Percentiles rank a stretch among this genome's conserved stretches.
These are phyloP conservation scores for Clytia hemisphaerica DNA, from an alignment of 30 jellyfish, hydroid and myxozoan species.

Conservation along the genomic window DNA sequence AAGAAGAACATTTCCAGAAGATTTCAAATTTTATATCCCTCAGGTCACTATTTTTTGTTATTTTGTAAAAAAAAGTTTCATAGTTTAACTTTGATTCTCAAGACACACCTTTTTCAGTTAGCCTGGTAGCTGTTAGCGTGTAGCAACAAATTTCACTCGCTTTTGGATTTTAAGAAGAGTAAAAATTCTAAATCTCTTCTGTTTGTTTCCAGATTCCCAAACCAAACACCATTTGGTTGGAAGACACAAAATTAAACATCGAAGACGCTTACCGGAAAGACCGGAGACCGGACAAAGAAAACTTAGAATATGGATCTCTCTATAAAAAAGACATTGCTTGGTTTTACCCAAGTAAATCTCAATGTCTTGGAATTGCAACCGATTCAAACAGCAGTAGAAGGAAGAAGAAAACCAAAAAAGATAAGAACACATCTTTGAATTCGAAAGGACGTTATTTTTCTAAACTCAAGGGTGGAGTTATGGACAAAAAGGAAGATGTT, in stretches of 20 bases:
- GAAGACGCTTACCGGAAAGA: constrained; percentile 54
- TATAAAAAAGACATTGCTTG: constrained; percentile 65
- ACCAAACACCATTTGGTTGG: constrained; percentile 82
- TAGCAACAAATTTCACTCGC: no score
- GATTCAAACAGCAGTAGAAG: constrained; percentile 19
- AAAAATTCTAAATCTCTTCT: no score
- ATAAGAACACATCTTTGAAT: background rate
- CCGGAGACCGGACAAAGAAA: constrained; percentile 37
- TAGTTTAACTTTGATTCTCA: no score
- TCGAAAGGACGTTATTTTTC: constrained; percentile 6
- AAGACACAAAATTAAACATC: constrained; percentile 31
- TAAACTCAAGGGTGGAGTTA: background rate
- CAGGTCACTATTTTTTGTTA: no score
- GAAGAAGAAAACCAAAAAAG: constrained; percentile 16
- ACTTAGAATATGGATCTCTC: constrained; percentile 51
- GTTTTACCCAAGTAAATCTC: constrained; percentile 20
- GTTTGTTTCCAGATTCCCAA: constrained; percentile 26
- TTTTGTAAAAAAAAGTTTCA: no score
- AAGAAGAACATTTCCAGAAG: no score
- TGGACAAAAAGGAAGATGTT: background rate
- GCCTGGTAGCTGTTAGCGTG: no score
- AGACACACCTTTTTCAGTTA: no score
- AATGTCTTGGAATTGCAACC: constrained; percentile 59
- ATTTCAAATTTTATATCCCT: no score
- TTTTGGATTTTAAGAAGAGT: no score